Percentiles rank a stretch among this genome's conserved stretches.
Evolutionary conservation across 2,888 invertebrate genomes (phyloP).

Genomic region (Margaritifera margaritifera): DNA sequence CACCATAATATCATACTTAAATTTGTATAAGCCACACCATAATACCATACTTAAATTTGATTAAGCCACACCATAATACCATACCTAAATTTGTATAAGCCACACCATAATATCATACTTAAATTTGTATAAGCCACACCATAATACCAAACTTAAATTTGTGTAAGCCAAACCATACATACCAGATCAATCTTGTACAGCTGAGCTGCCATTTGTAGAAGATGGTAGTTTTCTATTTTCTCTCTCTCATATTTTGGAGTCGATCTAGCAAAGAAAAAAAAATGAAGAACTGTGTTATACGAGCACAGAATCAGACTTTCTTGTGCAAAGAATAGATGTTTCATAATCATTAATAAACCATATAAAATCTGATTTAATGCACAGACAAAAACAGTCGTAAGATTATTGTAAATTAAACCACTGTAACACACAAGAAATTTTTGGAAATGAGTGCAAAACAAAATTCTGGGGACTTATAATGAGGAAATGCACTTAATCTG

Average conservation of each 20-base stretch:
- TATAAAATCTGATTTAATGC: too few relatives aligned
- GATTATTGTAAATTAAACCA: too few relatives aligned
- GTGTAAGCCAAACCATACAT: slow-evolving; percentile 1
- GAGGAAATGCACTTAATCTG: too few relatives aligned
- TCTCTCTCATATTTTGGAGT: background rate
- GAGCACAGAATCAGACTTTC: too few relatives aligned
- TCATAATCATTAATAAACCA: too few relatives aligned
- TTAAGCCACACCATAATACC: slow-evolving; percentile 10
- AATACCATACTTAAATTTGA: slow-evolving; percentile 17
- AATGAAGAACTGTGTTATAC: too few relatives aligned
- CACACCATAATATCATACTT: background rate
- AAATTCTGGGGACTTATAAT: too few relatives aligned
- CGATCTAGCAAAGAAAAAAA: background rate
- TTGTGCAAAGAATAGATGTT: too few relatives aligned
- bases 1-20: too few relatives aligned
- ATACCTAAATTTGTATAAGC: slow-evolving; percentile 4
- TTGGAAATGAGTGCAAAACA: too few relatives aligned
- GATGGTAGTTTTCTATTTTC: slow-evolving; percentile 18
- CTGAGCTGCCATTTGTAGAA: slow-evolving; percentile 26
- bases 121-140: background rate
- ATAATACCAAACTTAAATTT: background rate
- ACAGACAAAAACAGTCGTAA: too few relatives aligned
- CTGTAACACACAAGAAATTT: too few relatives aligned
- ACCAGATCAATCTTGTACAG: slow-evolving; percentile 34
- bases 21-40: background rate